A percentile compares a stretch with the other conserved stretches of the same genome.
phyloP scores from a whole-genome alignment of 1,140 invertebrate species.

The Ridgeia piscesae region DNA sequence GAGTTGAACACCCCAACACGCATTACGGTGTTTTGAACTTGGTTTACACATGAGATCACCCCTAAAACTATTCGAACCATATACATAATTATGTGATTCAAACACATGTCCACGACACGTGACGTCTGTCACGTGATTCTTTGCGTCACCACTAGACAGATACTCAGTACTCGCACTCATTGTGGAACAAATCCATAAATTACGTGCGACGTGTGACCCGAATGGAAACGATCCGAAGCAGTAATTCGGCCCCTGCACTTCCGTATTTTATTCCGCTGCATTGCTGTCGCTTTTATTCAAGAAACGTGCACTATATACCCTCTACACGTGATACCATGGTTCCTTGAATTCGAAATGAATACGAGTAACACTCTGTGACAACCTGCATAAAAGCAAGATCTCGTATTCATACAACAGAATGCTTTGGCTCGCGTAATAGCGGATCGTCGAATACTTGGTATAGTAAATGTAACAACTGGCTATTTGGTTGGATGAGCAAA shows the following conservation, averaged over 20 bases:
- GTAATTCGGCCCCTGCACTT: neutral
- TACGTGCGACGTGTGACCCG: neutral
- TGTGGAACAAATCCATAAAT: neutral
- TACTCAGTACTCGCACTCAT: neutral
- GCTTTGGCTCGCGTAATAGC: neutral
- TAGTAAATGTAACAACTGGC: too few species aligned
- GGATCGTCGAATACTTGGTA: neutral
- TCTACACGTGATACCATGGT: neutral
- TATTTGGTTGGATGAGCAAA: too few species aligned
- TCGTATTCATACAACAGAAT: neutral
- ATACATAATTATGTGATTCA: too few species aligned
- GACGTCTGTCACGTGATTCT: neutral
- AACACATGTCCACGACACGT: neutral
- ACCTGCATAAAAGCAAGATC: neutral
- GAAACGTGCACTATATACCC: neutral
- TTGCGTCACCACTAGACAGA: neutral
- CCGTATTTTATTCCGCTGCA: neutral
- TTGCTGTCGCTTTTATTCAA: neutral
- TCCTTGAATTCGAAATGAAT: neutral
- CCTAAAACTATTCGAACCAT: neutral
- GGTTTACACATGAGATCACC: too few species aligned
- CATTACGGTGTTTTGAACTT: too few species aligned
- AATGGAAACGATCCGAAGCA: neutral
- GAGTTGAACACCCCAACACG: too few species aligned
- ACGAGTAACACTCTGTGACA: neutral